A percentile compares a stretch with the other conserved stretches of the same genome.
Conservation (phyloP, 2,888 invertebrate genomes). For the Parnassius smintheus region DNA sequence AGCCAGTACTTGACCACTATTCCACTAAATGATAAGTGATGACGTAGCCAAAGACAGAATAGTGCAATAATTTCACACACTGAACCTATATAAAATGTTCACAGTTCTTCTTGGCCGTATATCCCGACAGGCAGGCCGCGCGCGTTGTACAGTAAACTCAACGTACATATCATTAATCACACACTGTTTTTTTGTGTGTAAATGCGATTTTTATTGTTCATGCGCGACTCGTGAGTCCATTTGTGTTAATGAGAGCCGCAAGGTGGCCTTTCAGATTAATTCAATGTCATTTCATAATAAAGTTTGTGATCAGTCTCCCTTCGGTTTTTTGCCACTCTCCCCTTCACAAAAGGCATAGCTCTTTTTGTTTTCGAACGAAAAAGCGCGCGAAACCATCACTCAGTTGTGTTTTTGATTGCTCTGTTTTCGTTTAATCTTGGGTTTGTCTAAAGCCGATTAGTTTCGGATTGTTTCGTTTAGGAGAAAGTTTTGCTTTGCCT, state of each 20-base stretch:
- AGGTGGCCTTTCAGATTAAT: slow-evolving; percentile 68
- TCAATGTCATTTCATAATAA: slow-evolving; percentile 68
- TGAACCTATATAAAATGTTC: neutral
- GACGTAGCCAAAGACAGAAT: too few species aligned
- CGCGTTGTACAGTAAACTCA: slow-evolving; percentile 35
- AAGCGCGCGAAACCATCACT: slow-evolving; percentile 53
- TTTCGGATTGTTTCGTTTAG: neutral
- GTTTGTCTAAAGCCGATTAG: slow-evolving; percentile 5
- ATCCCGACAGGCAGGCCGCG: slow-evolving; percentile 6
- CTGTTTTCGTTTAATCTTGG: slow-evolving; percentile 34
- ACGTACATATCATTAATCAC: slow-evolving; percentile 69
- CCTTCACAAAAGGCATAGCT: slow-evolving; percentile 29
- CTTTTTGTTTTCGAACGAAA: slow-evolving; percentile 40
- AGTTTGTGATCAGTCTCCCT: slow-evolving; percentile 49
- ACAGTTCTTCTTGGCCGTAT: neutral
- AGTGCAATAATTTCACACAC: neutral
- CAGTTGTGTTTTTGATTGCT: slow-evolving; percentile 33
- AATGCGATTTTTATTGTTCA: slow-evolving; percentile 76
- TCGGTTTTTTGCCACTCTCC: slow-evolving; percentile 43
- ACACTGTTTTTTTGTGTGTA: slow-evolving; percentile 59
- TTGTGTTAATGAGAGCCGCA: slow-evolving; percentile 70
- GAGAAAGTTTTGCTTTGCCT: neutral
- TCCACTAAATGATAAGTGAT: too few species aligned
- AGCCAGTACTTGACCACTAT: too few species aligned
- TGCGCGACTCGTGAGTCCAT: slow-evolving; percentile 61